Conservation (phyloP, 2,888 invertebrate genomes). For the Empis stercorea region DNA sequence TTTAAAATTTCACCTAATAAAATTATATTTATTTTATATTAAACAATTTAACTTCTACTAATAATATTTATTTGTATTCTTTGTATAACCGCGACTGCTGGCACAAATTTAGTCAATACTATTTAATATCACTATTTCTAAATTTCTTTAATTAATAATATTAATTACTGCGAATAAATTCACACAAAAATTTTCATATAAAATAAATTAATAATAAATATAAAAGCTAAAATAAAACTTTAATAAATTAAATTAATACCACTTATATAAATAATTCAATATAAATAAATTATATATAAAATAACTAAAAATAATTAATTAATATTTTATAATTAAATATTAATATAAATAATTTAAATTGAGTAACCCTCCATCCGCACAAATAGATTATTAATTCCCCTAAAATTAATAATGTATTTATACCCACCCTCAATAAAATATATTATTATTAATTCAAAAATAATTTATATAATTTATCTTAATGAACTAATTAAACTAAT, state of each 20-base stretch:
- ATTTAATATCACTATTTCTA: slow-evolving; percentile 45
- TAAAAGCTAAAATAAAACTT: slow-evolving; percentile 40
- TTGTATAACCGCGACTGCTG: slow-evolving; percentile 60
- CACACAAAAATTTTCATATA: slow-evolving; percentile 43
- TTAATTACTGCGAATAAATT: slow-evolving; percentile 37
- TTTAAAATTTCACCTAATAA: slow-evolving; percentile 48
- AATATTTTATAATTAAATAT: neutral
- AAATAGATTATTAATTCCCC: too few relatives aligned
- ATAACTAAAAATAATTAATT: slow-evolving; percentile 3
- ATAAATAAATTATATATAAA: neutral
- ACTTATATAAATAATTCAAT: neutral
- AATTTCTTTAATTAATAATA: slow-evolving; percentile 46
- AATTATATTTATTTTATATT: slow-evolving; percentile 28
- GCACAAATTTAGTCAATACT: slow-evolving; percentile 52
- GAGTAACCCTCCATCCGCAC: too few relatives aligned
- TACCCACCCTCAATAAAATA: too few relatives aligned
- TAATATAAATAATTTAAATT: too few relatives aligned
- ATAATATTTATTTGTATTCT: slow-evolving; percentile 44
- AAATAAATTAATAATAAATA: slow-evolving; percentile 41
- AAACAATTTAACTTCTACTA: slow-evolving; percentile 28
- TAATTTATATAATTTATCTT: too few relatives aligned
- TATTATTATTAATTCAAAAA: too few relatives aligned
- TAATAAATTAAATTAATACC: slow-evolving; percentile 33
- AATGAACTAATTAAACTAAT: too few relatives aligned
- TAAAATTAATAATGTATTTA: too few relatives aligned